Evolutionary conservation across 1,140 invertebrate genomes (phyloP), one percentile per base, ranked within the genome.

Genomic region (Zaprionus kolodkinae): DNA sequence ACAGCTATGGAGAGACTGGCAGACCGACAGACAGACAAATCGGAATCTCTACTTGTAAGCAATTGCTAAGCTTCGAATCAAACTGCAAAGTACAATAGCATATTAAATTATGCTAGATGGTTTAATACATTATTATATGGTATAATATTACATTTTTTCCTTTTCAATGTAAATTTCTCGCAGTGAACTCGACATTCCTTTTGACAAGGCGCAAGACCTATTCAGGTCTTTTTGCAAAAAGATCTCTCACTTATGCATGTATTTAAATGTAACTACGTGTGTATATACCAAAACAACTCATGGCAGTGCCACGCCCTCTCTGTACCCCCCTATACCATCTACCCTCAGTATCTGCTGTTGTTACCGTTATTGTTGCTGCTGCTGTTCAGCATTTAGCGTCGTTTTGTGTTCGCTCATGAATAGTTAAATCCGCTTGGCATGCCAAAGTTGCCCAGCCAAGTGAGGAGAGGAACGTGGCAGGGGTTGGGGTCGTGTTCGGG

Each of bases 391-490:
- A 71, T 67, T 78, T 86, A 78, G 63, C 67, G 40, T 79, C 69
- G 62, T 66, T 77, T 79, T 78, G 75, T 77, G 64, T 67, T 59
- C 40, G 38, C 76, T 89, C 85, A 89, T 89, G 85, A 89, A 89
- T 89, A 89, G 85, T 89, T 89, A 89, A 89, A 89, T 81, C 81
- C 82, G 75, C 72, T 73, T 70, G 50, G 54, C 55, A 25, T 54
- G 56, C 56, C 62, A 67, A 12, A 25, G 36, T 27, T 36, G 64
- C 45, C 45, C 48, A 36, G 45, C 35, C 43, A 40, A 30, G 63
- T 35, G 7, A 35, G 33, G 33, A 35, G 33, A 1, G 33, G 21
- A 21, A 21, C 10, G 6, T 15, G 40, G 7, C n/a, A 6, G 0
- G n/a, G 52, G 38, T 45, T 21, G 6, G 27, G 27, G 27, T 3